These are phyloP conservation scores for Drosophila percnosoma DNA, from an alignment of 2,888 invertebrate species.

Conservation along the genomic window DNA sequence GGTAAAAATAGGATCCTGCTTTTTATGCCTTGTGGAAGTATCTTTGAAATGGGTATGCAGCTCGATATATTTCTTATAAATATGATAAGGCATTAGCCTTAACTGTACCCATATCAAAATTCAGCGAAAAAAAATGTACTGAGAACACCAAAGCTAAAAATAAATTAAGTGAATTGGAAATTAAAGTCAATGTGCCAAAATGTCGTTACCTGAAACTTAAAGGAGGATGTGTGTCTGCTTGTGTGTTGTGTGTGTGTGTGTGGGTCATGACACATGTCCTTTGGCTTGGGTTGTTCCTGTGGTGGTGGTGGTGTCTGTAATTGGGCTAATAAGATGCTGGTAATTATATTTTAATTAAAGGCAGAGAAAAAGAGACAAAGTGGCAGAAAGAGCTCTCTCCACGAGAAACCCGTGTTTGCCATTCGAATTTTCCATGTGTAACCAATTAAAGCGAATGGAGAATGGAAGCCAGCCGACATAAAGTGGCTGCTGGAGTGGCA, in stretches of 20 bases:
- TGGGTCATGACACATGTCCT: constrained; percentile 35
- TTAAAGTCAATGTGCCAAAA: constrained; percentile 17
- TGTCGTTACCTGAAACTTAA: constrained; percentile 11
- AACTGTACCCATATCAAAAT: background rate
- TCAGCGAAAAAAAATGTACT: background rate
- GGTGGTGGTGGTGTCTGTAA: constrained; percentile 61
- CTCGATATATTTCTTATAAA: background rate
- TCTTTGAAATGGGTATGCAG: background rate
- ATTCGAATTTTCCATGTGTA: constrained; percentile 63
- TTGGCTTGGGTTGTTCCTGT: constrained; percentile 37
- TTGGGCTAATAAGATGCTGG: constrained; percentile 71
- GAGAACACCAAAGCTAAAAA: background rate
- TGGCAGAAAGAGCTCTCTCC: background rate
- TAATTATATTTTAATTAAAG: constrained; percentile 80
- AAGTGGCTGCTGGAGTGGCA: constrained; percentile 23
- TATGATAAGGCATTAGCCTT: background rate
- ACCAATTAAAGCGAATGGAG: constrained; percentile 58
- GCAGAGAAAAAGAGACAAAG: background rate
- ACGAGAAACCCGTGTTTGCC: constrained; percentile 55
- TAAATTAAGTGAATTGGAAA: background rate
- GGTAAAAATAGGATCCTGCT: background rate
- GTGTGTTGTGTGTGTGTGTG: constrained; percentile 2
- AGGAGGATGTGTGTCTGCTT: background rate
- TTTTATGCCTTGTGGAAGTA: background rate
- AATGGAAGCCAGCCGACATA: constrained; percentile 2